Base-by-base conservation (phyloP, 1,140 invertebrate species). In the Gryon sp. region DNA sequence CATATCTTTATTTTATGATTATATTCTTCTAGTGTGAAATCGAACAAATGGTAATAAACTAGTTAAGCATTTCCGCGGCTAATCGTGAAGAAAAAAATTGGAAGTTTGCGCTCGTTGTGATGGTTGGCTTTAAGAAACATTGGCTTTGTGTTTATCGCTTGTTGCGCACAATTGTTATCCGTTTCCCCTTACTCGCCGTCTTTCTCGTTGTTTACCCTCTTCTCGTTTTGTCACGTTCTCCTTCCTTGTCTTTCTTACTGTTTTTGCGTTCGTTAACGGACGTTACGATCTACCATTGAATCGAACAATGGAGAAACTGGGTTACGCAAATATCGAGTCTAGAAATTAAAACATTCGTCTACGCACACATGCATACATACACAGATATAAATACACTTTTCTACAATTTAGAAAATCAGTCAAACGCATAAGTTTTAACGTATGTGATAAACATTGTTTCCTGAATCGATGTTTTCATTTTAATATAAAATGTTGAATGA, bases 291-390 rank as follows among this genome's bases (percentile, higher is more conserved):
- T 82, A 82, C 82, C 84, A 84, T 85, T 86, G 81, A 87, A 87
- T 87, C 78, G 84, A 86, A 88, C 85, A 87, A 88, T 87, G 84
- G 83, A 81, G 84, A 87, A 88, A 88, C 84, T 87, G 83, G 85
- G 86, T 88, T 87, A 87, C 86, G 82, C 85, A 88, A 88, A 88
- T 87, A 85, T 86, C 84, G 86, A 86, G 83, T 82, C 82, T 86
- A 82, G 80, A 82, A 87, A 88, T 86, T 84, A 85, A 87, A 87
- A 85, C 84, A 82, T 80, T 80, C 80, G 76, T 50, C 48, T 59
- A 50, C 30, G 59, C 48, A 11, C 11, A 14, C 32, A 12, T 12
- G 26, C 26, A 76, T 9, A 34, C 41, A 34, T 43, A n/a, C n/a
- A n/a, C n/a, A n/a, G n/a, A n/a, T n/a, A n/a, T n/a, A n/a, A 63